A percentile compares a stretch with the other conserved stretches of the same genome.
phyloP scores from a whole-genome alignment of 1,140 invertebrate species.

The Magallana ariakensis region DNA sequence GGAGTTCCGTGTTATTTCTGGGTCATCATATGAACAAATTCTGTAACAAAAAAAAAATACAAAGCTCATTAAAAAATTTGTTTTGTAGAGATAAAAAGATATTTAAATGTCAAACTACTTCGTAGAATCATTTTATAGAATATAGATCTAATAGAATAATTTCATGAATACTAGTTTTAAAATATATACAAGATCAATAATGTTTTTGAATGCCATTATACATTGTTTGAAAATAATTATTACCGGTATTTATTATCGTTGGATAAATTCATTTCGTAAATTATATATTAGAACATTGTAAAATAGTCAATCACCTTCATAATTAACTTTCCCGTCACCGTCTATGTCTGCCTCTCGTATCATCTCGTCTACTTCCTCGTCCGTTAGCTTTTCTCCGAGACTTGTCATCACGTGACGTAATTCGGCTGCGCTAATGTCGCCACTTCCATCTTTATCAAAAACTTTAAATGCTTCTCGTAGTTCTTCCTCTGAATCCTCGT shows the following conservation, averaged over 20 bases:
- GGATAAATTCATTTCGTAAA: no score
- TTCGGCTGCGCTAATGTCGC: not conserved
- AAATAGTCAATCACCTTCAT: not conserved
- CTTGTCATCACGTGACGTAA: constrained; percentile 29
- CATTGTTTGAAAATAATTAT: no score
- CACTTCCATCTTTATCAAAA: constrained; percentile 18
- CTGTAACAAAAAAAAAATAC: not conserved
- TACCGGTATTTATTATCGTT: no score
- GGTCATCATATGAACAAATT: not conserved
- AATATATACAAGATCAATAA: no score
- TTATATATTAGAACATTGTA: no score
- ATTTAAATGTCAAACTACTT: no score
- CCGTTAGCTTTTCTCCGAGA: constrained; percentile 22
- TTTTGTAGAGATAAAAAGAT: no score
- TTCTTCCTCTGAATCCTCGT: constrained; percentile 8
- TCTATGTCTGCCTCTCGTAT: not conserved
- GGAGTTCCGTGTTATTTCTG: not conserved
- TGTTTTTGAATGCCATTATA: no score
- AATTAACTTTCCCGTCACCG: not conserved
- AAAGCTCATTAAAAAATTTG: not conserved
- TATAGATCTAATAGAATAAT: no score
- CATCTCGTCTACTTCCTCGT: constrained; percentile 17
- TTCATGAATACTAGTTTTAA: no score
- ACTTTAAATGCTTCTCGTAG: not conserved
- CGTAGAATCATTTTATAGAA: no score